A percentile compares a stretch with the other conserved stretches of the same genome.
phyloP scores from a whole-genome alignment of 2,888 invertebrate genomes.

The Hirudinaria manillensis region DNA sequence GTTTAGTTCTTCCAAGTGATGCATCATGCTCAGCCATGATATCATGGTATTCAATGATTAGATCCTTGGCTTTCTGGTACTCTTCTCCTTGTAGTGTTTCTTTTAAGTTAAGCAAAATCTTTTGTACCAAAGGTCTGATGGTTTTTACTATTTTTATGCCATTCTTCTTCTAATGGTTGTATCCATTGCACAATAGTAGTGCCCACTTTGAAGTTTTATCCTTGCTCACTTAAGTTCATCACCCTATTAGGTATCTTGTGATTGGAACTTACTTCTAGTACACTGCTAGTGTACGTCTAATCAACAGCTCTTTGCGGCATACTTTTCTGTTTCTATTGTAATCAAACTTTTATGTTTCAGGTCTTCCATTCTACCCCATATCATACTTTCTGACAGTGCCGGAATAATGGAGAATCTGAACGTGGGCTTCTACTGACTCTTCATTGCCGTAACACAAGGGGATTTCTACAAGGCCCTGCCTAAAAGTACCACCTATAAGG shows the following conservation, averaged over 20 bases:
- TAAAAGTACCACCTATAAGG: neutral
- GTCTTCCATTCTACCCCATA: neutral
- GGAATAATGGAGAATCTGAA: neutral
- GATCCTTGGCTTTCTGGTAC: neutral
- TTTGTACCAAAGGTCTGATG: neutral
- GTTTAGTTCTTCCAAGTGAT: neutral
- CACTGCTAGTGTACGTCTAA: neutral
- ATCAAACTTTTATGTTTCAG: neutral
- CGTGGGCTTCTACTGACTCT: neutral
- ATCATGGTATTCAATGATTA: neutral
- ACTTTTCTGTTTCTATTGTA: neutral
- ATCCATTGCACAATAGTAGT: neutral
- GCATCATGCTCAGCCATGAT: neutral
- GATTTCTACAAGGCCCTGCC: neutral
- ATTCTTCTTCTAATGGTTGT: neutral
- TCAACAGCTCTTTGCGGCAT: neutral
- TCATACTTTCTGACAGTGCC: neutral
- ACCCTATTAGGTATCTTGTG: neutral
- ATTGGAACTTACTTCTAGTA: neutral
- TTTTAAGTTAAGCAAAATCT: neutral
- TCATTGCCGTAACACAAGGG: neutral
- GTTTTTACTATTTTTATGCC: too few species aligned
- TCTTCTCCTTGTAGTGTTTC: neutral
- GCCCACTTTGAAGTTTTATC: neutral
- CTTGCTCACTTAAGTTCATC: neutral